Base-by-base conservation (phyloP, 2,113 vertebrate species). In the Ptyas mucosa region DNA sequence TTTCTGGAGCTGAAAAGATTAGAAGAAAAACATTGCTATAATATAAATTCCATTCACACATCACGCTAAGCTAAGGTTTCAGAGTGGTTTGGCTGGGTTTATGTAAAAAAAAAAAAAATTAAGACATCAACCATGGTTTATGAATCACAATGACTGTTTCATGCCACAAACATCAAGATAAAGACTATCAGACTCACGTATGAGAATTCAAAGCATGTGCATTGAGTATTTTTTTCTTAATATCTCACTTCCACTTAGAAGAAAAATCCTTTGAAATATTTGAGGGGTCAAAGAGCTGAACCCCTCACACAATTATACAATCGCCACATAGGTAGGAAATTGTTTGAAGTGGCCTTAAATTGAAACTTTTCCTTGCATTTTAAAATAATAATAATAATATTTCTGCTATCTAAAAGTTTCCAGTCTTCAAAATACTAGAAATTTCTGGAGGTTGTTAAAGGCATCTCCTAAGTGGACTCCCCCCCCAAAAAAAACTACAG, bases 1-100 rank as follows among this genome's bases (percentile, higher is more conserved):
- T 86, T 97, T 98, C 93, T 98, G 99, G 81, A 98, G 98, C 96
- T 98, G 91, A 95, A 91, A 87, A 58, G 53, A 39, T 81, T 81
- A 39, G 18, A 81, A 81, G 8, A 75, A 81, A 81, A 81, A 81
- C 5, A 3, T 43, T 21, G 75, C 1, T 21, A 39, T 43, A 43
- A 81, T 81, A 43, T 81, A 8, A 81, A 81, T 81, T 81, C 34
- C 69, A 9, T 9, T 81, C 18, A 43, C 34, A 81, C 34, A 0
- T 21, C 75, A 81, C 9, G 34, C 75, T 43, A 81, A 43, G 18
- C 75, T 43, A 43, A 39, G 34, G 1, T 81, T 81, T 81, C 69
- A 34, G 69, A 39, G 7, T 20, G 69, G 18, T 21, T 81, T 81
- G 69, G n/a, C 69, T 75, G 75, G n/a, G 34, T 39, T 39, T 43